Evolutionary conservation across 2,888 invertebrate species (phyloP).

Genomic region (Tholera decimalis): DNA sequence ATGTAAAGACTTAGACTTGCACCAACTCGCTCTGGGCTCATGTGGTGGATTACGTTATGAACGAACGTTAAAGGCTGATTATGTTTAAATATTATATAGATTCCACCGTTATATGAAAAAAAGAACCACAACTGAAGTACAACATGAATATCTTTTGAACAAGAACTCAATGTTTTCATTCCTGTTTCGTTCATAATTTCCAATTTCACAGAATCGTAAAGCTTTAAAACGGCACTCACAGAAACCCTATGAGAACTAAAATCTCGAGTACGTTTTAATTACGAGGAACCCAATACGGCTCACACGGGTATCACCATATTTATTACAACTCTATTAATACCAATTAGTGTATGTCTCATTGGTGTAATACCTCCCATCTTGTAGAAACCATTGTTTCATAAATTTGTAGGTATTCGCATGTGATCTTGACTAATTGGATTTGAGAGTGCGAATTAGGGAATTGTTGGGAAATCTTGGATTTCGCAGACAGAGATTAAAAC

Average conservation of each 20-base stretch:
- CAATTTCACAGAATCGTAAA: neutral
- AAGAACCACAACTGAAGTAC: too few relatives aligned
- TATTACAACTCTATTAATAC: conserved; percentile 47
- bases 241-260: conserved; percentile 14
- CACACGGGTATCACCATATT: conserved; percentile 26
- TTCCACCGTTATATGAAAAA: neutral
- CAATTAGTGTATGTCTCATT: conserved; percentile 48
- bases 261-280: conserved; percentile 24
- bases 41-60: too few relatives aligned
- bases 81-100: too few relatives aligned
- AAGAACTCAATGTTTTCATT: neutral
- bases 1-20: too few relatives aligned
- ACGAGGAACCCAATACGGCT: conserved; percentile 23
- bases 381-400: conserved; percentile 41
- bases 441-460: conserved; percentile 4
- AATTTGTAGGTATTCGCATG: conserved; percentile 26
- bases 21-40: too few relatives aligned
- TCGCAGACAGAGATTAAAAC: neutral
- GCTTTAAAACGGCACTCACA: neutral
- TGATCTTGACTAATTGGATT: conserved; percentile 35
- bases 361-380: conserved; percentile 22
- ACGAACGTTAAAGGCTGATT: too few relatives aligned
- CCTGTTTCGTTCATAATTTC: neutral
- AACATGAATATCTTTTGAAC: neutral
- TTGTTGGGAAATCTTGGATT: neutral